These are phyloP conservation scores for Neoscelio sp. DNA, from an alignment of 2,888 invertebrate species.

Conservation along the genomic window DNA sequence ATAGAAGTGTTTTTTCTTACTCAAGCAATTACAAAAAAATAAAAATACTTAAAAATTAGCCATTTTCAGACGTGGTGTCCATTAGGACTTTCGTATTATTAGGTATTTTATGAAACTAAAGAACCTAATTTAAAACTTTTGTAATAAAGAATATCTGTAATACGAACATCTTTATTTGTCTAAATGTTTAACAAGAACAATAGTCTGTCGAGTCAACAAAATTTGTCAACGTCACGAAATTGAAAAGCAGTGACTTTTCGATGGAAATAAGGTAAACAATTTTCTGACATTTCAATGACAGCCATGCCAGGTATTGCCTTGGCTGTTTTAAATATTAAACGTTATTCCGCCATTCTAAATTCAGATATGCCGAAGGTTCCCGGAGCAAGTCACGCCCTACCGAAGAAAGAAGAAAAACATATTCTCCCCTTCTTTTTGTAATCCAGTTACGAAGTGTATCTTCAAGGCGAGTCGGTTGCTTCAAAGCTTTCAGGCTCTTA, in stretches of 20 bases:
- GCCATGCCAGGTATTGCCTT: constrained; percentile 19
- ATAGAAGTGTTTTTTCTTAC: background rate
- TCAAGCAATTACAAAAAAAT: constrained; percentile 3
- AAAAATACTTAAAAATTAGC: background rate
- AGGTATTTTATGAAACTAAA: too few relatives aligned
- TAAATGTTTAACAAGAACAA: too few relatives aligned
- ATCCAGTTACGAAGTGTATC: constrained; percentile 45
- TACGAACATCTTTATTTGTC: too few relatives aligned
- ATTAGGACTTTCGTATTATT: too few relatives aligned
- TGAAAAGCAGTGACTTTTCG: constrained; percentile 14
- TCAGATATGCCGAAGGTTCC: constrained; percentile 37
- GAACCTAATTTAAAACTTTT: background rate
- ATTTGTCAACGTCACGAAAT: background rate
- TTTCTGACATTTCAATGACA: constrained; percentile 36
- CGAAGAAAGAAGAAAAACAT: constrained; percentile 28
- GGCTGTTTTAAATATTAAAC: constrained; percentile 57
- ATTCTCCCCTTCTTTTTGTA: constrained; percentile 50
- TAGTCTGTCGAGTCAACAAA: too few relatives aligned
- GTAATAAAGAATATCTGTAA: background rate
- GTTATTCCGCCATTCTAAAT: constrained; percentile 53
- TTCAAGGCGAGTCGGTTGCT: constrained; percentile 39
- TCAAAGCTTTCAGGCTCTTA: constrained; percentile 13
- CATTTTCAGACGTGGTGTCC: too few relatives aligned
- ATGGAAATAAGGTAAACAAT: constrained; percentile 16
- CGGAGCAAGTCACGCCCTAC: constrained; percentile 55